Evolutionary conservation across 2,797 vertebrate species (phyloP), one percentile per base, ranked within the genome.

Genomic region (Smutsia gigantea): DNA sequence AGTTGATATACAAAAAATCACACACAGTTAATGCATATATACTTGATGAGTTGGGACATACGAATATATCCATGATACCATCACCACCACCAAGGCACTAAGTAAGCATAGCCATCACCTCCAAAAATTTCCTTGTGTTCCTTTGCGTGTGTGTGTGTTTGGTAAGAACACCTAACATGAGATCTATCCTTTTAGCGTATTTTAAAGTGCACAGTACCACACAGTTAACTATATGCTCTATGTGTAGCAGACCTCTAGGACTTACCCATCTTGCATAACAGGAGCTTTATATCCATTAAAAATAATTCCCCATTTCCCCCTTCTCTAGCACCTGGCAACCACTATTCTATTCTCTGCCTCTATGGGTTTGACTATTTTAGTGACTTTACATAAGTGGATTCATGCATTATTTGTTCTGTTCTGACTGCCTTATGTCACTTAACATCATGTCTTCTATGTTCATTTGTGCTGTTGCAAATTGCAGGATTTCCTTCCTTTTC

Each of bases 261-360:
- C 17, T 46, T n/a, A 92, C 42, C 68, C 1, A 14, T 69, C 18
- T 88, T 29, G 57, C 21, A 71, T 86, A 51, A 37, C 7, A 27
- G 19, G 46, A 86, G 27, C 23, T 87, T 1, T 72, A 12, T 68
- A 37, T 12, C 19, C 17, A 34, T 15, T n/a, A 42, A 19, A 46
- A 63, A 27, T 7, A 15, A 9, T 25, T 42, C 46, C 7, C 15
- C 31, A 4, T 53, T 37, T 2, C 5, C 9, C 81, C 29, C 19
- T 42, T 25, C 4, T 2, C 17, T 9, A 3, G 9, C 1, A 46
- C 19, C 21, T 13, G 5, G 11, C 1, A 27, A 21, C 4, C 19
- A 64, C 14, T n/a, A 19, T 49, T 61, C 4, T 77, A 25, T 6
- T 59, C 91, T 46, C 13, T n/a, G 14, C 53, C 12, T 29, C 51